Conservation (phyloP, 2,797 vertebrate species). For the Melanotaenia maccullochi region DNA sequence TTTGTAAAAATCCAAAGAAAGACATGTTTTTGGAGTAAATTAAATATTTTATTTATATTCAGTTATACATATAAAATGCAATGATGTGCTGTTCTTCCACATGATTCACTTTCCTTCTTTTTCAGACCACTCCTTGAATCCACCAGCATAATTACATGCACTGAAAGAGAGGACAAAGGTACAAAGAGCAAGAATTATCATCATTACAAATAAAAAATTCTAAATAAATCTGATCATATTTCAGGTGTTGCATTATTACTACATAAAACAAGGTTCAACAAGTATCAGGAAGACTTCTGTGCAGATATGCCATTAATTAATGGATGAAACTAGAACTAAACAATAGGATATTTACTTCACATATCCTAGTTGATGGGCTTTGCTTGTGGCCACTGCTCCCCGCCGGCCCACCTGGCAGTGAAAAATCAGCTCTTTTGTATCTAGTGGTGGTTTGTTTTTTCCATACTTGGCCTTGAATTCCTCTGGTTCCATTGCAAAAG, state of each 20-base stretch:
- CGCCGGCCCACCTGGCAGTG: slow-evolving; percentile 85
- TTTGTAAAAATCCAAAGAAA: not conserved
- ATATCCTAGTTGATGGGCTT: slow-evolving; percentile 80
- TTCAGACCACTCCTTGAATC: slow-evolving; percentile 79
- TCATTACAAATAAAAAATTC: not conserved
- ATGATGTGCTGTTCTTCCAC: not conserved
- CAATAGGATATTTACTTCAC: slow-evolving; percentile 72
- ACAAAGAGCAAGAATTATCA: not conserved
- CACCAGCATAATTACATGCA: slow-evolving; percentile 79
- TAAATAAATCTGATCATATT: not conserved
- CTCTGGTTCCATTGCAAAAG: slow-evolving; percentile 78
- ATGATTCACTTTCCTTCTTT: slow-evolving; percentile 69
- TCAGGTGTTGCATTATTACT: not conserved
- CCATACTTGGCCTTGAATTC: slow-evolving; percentile 81
- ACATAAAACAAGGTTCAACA: not conserved
- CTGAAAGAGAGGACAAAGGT: slow-evolving; percentile 67
- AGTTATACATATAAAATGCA: slow-evolving; percentile 14
- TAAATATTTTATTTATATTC: slow-evolving; percentile 24
- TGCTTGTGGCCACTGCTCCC: slow-evolving; percentile 76
- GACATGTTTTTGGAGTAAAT: not conserved
- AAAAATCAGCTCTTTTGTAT: slow-evolving; percentile 82
- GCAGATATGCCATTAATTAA: not conserved
- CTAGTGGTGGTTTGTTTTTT: slow-evolving; percentile 74
- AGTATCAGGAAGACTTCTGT: not conserved
- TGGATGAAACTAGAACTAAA: not conserved